Evolutionary conservation across 2,888 invertebrate genomes (phyloP).

Genomic region (Malthinus flaveolus): DNA sequence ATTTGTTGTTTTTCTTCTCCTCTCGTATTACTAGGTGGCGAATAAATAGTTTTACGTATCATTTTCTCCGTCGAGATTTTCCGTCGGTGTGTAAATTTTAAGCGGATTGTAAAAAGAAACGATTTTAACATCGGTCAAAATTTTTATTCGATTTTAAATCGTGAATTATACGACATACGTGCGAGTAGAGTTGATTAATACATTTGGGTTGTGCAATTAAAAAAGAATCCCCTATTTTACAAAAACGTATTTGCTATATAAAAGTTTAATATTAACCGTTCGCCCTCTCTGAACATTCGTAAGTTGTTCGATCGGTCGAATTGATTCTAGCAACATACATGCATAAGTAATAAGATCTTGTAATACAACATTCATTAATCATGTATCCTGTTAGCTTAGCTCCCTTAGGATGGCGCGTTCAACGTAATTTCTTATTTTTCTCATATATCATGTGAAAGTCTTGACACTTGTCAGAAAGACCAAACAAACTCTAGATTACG

Average conservation of each 20-base stretch:
- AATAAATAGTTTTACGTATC: too few relatives aligned
- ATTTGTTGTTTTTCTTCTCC: too few relatives aligned
- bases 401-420: constrained; percentile 43
- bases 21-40: too few relatives aligned
- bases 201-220: constrained; percentile 20
- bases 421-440: constrained; percentile 51
- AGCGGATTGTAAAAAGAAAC: too few relatives aligned
- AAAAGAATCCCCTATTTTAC: constrained; percentile 25
- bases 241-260: constrained; percentile 27
- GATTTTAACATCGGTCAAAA: too few relatives aligned
- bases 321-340: constrained; percentile 41
- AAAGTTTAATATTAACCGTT: constrained; percentile 26
- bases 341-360: constrained; percentile 45
- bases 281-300: constrained; percentile 27
- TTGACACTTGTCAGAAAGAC: constrained; percentile 50
- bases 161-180: neutral
- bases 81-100: too few relatives aligned
- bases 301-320: constrained; percentile 34
- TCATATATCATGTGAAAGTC: constrained; percentile 52
- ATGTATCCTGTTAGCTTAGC: constrained; percentile 47
- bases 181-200: constrained; percentile 7
- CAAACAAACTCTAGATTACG: constrained; percentile 41
- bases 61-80: too few relatives aligned
- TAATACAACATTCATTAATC: constrained; percentile 49
- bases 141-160: too few relatives aligned